Evolutionary conservation across 2,888 invertebrate genomes (phyloP).

Genomic region (Drosophila siamana): DNA sequence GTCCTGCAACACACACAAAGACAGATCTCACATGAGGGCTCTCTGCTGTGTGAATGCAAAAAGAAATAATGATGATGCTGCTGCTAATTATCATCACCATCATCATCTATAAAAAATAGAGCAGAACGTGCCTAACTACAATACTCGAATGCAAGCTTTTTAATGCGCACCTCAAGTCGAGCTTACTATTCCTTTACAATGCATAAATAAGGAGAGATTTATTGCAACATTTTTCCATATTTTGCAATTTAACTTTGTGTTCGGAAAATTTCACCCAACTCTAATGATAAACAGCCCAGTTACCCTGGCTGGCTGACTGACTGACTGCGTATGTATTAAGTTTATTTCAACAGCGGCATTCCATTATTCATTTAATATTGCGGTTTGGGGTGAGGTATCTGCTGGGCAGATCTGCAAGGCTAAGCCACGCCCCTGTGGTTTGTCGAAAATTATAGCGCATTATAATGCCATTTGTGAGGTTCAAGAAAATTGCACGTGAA

Average conservation of each 20-base stretch:
- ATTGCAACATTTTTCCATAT: not conserved
- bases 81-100: slow-evolving; percentile 11
- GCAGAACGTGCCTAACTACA: slow-evolving; percentile 15
- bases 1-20: slow-evolving; percentile 38
- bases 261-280: not conserved
- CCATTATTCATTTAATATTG: not conserved
- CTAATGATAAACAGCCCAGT: not conserved
- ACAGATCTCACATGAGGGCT: slow-evolving; percentile 33
- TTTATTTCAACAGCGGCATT: not conserved
- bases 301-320: too few relatives aligned
- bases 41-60: slow-evolving; percentile 10
- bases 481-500: slow-evolving; percentile 50
- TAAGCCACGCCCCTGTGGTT: slow-evolving; percentile 2
- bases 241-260: not conserved
- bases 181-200: not conserved
- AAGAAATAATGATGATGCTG: slow-evolving; percentile 8
- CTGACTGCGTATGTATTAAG: not conserved
- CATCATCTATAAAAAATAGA: slow-evolving; percentile 20
- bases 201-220: not conserved
- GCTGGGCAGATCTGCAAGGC: slow-evolving; percentile 1
- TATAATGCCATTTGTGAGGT: slow-evolving; percentile 60
- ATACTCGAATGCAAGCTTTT: not conserved
- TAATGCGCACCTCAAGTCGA: slow-evolving; percentile 4
- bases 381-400: not conserved
- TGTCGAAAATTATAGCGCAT: slow-evolving; percentile 59